A percentile compares a stretch with the other conserved stretches of the same genome.
Conservation (phyloP, 2,113 vertebrate genomes). For the Psittacula cyanocephala region DNA sequence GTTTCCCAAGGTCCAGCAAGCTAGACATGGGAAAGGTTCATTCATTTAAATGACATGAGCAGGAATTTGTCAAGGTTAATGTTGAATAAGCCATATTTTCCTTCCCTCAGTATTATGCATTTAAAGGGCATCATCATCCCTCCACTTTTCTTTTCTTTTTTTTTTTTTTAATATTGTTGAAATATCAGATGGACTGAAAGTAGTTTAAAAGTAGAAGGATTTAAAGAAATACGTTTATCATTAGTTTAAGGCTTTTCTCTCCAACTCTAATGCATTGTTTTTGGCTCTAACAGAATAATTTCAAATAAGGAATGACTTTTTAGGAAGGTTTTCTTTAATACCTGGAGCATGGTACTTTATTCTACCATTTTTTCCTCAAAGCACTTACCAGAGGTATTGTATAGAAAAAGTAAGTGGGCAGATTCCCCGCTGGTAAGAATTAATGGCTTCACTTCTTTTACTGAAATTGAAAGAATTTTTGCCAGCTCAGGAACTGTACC, state of each 20-base stretch:
- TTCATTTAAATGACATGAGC: conserved; percentile 53
- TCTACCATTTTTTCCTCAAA: neutral
- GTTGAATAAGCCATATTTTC: conserved; percentile 30
- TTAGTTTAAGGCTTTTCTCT: conserved; percentile 26
- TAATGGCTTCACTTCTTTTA: neutral
- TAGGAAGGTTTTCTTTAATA: neutral
- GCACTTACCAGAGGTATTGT: neutral
- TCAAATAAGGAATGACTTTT: neutral
- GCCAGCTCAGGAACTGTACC: neutral
- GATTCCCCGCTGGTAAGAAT: neutral
- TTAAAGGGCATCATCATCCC: neutral
- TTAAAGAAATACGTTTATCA: neutral
- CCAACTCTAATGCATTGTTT: neutral
- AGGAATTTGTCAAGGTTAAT: conserved; percentile 54
- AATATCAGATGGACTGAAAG: conserved; percentile 4
- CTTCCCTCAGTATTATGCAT: conserved; percentile 29
- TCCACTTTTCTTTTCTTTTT: neutral
- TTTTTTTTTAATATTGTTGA: neutral
- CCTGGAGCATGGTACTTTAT: neutral
- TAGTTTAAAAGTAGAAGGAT: neutral
- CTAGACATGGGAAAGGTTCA: neutral
- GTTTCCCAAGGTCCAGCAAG: conserved; percentile 42
- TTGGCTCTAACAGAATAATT: conserved; percentile 9
- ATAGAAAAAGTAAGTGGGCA: neutral
- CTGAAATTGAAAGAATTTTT: neutral